A percentile compares a stretch with the other conserved stretches of the same genome.
Conservation (phyloP, 2,888 invertebrate species). For the Parnassius mnemosyne region DNA sequence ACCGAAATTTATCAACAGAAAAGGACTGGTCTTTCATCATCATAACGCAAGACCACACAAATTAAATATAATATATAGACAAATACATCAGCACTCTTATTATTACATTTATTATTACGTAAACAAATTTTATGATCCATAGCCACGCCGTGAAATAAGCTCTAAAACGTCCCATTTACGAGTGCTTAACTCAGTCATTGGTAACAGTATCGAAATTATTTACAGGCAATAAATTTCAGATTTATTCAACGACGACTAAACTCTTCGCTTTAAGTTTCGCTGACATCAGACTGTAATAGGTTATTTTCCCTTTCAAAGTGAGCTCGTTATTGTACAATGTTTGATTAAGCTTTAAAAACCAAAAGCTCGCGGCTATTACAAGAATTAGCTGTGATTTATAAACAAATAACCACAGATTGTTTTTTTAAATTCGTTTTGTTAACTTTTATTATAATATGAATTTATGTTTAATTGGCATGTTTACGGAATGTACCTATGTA, state of each 20-base stretch:
- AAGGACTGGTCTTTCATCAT: too few species aligned
- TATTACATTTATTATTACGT: neutral
- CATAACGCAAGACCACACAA: too few species aligned
- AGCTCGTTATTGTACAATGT: conserved; percentile 12
- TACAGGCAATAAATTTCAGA: conserved; percentile 25
- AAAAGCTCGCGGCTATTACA: neutral
- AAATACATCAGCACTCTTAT: too few species aligned
- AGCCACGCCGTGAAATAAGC: conserved; percentile 15
- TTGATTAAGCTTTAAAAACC: neutral
- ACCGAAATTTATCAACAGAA: too few species aligned
- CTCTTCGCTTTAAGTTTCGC: conserved; percentile 18
- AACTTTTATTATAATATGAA: too few species aligned
- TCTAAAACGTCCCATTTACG: conserved; percentile 19
- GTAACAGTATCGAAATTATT: conserved; percentile 25
- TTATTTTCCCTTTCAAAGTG: neutral
- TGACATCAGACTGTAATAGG: conserved; percentile 13
- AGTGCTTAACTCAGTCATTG: conserved; percentile 22
- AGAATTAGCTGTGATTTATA: neutral
- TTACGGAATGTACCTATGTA: too few species aligned
- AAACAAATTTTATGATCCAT: conserved; percentile 19
- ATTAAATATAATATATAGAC: too few species aligned
- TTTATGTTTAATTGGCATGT: too few species aligned
- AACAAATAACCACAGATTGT: conserved; percentile 1
- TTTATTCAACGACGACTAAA: conserved; percentile 23
- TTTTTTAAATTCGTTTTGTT: too few species aligned